Percentiles rank a stretch among this genome's conserved stretches.
phyloP scores from a whole-genome alignment of 2,888 invertebrate species.

The Cephus nigrinus region DNA sequence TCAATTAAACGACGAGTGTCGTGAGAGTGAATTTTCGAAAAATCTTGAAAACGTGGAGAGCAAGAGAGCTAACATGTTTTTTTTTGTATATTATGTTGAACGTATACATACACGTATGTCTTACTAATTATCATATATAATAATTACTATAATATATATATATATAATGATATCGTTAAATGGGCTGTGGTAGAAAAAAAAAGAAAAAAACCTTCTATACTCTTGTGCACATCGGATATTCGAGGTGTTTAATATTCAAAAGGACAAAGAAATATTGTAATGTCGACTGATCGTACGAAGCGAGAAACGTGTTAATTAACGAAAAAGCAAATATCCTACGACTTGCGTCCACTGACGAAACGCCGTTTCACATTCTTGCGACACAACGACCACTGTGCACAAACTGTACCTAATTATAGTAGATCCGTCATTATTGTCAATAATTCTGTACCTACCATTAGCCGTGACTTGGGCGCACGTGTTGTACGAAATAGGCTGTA shows the following conservation, averaged over 20 bases:
- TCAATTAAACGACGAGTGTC: no score
- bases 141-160: conserved; percentile 28
- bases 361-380: conserved; percentile 20
- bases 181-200: conserved; percentile 60
- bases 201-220: conserved; percentile 52
- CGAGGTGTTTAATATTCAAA: neutral
- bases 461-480: no score
- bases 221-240: conserved; percentile 30
- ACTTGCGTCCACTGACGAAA: no score
- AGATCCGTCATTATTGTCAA: conserved; percentile 57
- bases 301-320: no score
- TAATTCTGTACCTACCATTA: conserved; percentile 52
- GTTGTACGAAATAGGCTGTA: conserved; percentile 2
- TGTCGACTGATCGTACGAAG: no score
- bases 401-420: conserved; percentile 58
- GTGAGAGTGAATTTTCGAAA: no score
- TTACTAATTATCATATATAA: conserved; percentile 30
- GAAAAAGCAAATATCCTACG: no score
- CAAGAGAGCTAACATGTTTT: neutral
- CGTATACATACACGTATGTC: conserved; percentile 34
- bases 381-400: conserved; percentile 60
- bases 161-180: conserved; percentile 57
- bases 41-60: no score
- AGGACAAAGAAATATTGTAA: no score
- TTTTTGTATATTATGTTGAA: conserved; percentile 31